A percentile compares a stretch with the other conserved stretches of the same genome.
Conservation (phyloP, 2,797 vertebrate species). For the Trachurus trachurus region DNA sequence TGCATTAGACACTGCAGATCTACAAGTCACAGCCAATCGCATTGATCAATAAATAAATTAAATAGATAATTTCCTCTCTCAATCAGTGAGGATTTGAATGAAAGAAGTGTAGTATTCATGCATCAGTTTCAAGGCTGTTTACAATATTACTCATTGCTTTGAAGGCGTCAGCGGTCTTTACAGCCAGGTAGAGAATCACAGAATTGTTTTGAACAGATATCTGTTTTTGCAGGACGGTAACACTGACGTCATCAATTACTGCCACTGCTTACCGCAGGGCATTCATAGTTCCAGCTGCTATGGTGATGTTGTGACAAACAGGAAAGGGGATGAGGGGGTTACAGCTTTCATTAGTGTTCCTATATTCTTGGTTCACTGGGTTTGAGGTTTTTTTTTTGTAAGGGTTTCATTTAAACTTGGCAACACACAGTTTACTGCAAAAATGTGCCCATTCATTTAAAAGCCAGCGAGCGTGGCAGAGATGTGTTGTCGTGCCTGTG, state of each 20-base stretch:
- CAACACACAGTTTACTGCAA: neutral
- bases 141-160: slow-evolving; percentile 6
- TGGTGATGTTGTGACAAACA: slow-evolving; percentile 6
- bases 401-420: neutral
- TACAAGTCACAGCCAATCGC: too few relatives aligned
- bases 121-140: neutral
- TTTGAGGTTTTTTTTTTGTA: neutral
- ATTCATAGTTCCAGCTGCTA: slow-evolving; percentile 5
- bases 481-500: slow-evolving; percentile 26
- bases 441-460: slow-evolving; percentile 2
- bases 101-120: too few relatives aligned
- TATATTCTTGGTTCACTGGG: slow-evolving; percentile 1
- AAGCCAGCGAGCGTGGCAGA: neutral
- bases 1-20: too few relatives aligned
- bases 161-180: neutral
- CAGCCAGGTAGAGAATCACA: neutral
- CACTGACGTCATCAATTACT: neutral
- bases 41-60: too few relatives aligned
- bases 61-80: too few relatives aligned
- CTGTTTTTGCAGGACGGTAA: neutral
- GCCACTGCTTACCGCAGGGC: slow-evolving; percentile 1
- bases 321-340: neutral
- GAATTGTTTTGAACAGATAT: slow-evolving; percentile 3
- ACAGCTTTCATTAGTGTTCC: neutral
- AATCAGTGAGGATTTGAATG: too few relatives aligned